Evolutionary conservation across 1,140 invertebrate genomes (phyloP), one percentile per base, ranked within the genome.

Genomic region (Chymomyza costata): DNA sequence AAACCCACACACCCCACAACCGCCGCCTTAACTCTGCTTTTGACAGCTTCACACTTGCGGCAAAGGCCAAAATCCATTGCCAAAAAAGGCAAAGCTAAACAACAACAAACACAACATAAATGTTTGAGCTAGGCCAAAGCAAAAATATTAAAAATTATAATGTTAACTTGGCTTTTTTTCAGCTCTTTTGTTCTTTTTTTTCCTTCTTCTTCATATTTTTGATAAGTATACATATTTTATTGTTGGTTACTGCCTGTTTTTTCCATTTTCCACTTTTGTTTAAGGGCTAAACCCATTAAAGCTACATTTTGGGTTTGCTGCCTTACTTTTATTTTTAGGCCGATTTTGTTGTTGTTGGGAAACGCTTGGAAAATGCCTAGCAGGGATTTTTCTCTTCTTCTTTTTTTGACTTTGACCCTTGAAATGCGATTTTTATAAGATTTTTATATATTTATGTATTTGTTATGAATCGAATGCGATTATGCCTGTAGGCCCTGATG

Each of bases 61-160:
- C n/a, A n/a, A n/a, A n/a, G n/a, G n/a, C n/a, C n/a, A n/a, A n/a
- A n/a, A n/a, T n/a, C n/a, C n/a, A n/a, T n/a, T 25, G 21, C 50
- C 50, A 44, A 57, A 61, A 76, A 61, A 39, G n/a, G n/a, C n/a
- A n/a, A n/a, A n/a, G n/a, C n/a, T n/a, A n/a, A 53, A 25, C 34
- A 55, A 37, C 7, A 41, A 25, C 35, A 54, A 17, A n/a, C 51
- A 39, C 38, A 65, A 32, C 34, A 30, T 11, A 18, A 19, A 25
- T 10, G 21, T 45, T 39, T 21, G 35, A 51, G 32, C 68, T 49
- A 65, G 53, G 57, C 70, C 52, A 71, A 71, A 71, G 59, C 67
- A 67, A 73, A 78, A 78, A 80, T 80, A 80, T 80, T 73, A 80
- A 78, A 78, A 78, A 80, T 78, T 80, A 78, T 80, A 71, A 78